A percentile compares a stretch with the other conserved stretches of the same genome.
Conservation (phyloP, 2,797 vertebrate genomes). For the Catamblyrhynchus diadema region DNA sequence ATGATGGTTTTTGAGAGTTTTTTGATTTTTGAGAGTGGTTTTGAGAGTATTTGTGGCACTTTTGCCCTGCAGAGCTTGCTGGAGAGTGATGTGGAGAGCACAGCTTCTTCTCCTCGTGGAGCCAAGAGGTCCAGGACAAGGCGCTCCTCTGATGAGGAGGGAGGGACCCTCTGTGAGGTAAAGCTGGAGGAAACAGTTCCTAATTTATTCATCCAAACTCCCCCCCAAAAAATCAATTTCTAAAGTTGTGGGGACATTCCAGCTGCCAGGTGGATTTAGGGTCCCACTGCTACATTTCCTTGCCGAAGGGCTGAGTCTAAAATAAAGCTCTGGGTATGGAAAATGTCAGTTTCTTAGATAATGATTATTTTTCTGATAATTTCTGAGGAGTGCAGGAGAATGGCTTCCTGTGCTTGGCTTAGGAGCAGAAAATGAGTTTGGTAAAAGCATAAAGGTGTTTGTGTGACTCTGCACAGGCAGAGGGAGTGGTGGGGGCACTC, state of each 20-base stretch:
- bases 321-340: neutral
- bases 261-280: neutral
- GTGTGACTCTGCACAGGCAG: neutral
- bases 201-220: neutral
- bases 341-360: neutral
- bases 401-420: neutral
- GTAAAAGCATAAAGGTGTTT: neutral
- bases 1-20: neutral
- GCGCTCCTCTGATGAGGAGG: constrained; percentile 75
- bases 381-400: neutral
- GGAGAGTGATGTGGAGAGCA: constrained; percentile 92
- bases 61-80: constrained; percentile 78
- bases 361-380: neutral
- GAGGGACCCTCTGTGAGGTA: constrained; percentile 56
- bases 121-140: constrained; percentile 55
- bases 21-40: neutral
- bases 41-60: neutral
- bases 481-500: neutral
- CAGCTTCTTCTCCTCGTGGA: constrained; percentile 83
- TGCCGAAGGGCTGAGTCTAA: neutral
- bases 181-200: neutral
- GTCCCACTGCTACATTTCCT: rapidly evolving
- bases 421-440: neutral
- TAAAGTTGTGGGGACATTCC: rapidly evolving
- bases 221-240: neutral